Conservation (phyloP, 2,797 vertebrate genomes). For the Menidia menidia region DNA sequence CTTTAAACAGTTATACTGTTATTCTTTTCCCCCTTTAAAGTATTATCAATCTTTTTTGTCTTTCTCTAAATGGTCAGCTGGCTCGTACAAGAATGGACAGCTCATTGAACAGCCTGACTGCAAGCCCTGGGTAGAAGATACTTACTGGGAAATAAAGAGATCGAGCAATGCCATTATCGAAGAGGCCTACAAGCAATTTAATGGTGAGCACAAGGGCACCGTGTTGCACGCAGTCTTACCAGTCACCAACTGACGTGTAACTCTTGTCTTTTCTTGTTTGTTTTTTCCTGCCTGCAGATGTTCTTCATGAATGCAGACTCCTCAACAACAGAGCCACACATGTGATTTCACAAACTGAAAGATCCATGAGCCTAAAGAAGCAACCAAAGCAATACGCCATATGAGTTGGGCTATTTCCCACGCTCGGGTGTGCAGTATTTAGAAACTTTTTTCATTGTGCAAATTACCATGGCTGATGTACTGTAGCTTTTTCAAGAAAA, state of each 20-base stretch:
- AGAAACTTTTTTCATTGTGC: constrained; percentile 50
- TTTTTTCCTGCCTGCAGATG: constrained; percentile 67
- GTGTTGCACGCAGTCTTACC: background rate
- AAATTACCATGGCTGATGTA: constrained; percentile 58
- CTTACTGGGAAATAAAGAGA: constrained; percentile 86
- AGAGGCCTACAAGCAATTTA: constrained; percentile 87
- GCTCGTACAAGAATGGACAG: constrained; percentile 84
- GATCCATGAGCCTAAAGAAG: constrained; percentile 82
- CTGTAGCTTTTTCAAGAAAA: constrained; percentile 63
- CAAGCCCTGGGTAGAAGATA: constrained; percentile 86
- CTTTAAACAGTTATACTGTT: background rate
- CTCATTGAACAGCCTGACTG: constrained; percentile 79
- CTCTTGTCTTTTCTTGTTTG: constrained; percentile 3
- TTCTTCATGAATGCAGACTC: constrained; percentile 87
- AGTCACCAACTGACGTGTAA: background rate
- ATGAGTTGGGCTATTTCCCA: constrained; percentile 60
- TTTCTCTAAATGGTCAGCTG: constrained; percentile 65
- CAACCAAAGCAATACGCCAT: constrained; percentile 85
- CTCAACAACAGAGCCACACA: constrained; percentile 87
- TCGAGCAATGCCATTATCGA: constrained; percentile 85
- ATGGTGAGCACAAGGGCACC: constrained; percentile 65
- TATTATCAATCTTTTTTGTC: background rate
- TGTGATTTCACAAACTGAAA: constrained; percentile 84
- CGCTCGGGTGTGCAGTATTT: constrained; percentile 36
- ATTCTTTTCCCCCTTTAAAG: background rate